Conservation (phyloP, 2,797 vertebrate genomes). For the Eospalax fontanierii region DNA sequence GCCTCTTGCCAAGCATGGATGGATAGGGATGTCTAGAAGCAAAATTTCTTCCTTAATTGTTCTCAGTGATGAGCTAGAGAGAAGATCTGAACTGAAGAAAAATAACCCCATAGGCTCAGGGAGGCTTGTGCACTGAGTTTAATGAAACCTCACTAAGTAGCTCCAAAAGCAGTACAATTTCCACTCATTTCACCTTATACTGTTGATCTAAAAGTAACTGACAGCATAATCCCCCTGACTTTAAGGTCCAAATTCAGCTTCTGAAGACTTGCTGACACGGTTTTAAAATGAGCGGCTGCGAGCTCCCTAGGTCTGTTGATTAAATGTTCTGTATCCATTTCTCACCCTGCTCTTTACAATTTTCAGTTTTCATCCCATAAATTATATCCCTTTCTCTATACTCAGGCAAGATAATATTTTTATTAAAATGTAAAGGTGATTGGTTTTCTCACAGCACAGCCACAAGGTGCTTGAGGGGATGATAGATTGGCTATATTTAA, state of each 20-base stretch:
- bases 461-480: constrained; percentile 84
- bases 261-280: constrained; percentile 85
- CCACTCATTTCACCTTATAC: constrained; percentile 81
- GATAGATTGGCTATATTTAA: constrained; percentile 83
- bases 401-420: constrained; percentile 83
- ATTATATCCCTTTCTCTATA: constrained; percentile 75
- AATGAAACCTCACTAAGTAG: constrained; percentile 83
- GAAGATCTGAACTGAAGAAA: constrained; percentile 48
- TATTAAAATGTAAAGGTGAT: constrained; percentile 85
- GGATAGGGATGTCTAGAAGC: not conserved
- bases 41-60: constrained; percentile 42
- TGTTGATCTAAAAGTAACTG: constrained; percentile 84
- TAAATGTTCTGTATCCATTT: constrained; percentile 78
- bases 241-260: constrained; percentile 80
- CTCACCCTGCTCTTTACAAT: constrained; percentile 76
- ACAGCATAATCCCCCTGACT: constrained; percentile 86
- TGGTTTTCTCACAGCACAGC: constrained; percentile 79
- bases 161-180: constrained; percentile 82
- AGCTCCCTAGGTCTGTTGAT: constrained; percentile 70
- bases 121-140: constrained; percentile 78
- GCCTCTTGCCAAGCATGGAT: constrained; percentile 2
- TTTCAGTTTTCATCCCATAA: constrained; percentile 83
- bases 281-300: constrained; percentile 75
- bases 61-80: constrained; percentile 21
- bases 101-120: not conserved